These are phyloP conservation scores for Cryptus armator DNA, from an alignment of 2,888 invertebrate genomes.

Conservation along the genomic window DNA sequence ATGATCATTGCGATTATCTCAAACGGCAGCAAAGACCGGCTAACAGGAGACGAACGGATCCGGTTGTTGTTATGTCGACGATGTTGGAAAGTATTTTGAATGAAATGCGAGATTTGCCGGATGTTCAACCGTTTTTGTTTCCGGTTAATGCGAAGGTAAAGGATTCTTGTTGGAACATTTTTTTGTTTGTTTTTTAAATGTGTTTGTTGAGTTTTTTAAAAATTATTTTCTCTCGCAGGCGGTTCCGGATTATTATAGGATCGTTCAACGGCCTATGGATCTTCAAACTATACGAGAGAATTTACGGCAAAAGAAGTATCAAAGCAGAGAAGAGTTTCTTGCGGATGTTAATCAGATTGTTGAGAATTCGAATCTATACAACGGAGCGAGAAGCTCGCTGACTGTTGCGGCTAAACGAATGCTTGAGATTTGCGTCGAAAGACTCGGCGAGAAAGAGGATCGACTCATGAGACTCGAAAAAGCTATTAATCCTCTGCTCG, in stretches of 20 bases:
- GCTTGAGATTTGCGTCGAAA: slow-evolving; percentile 94
- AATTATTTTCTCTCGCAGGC: slow-evolving; percentile 85
- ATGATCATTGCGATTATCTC: slow-evolving; percentile 95
- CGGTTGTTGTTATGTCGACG: slow-evolving; percentile 96
- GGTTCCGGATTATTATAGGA: slow-evolving; percentile 97
- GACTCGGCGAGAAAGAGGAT: slow-evolving; percentile 96
- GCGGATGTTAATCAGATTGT: slow-evolving; percentile 98
- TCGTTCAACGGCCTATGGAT: slow-evolving; percentile 98
- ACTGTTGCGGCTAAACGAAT: slow-evolving; percentile 95
- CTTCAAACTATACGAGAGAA: slow-evolving; percentile 97
- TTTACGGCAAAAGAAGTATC: slow-evolving; percentile 95
- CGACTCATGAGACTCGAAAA: slow-evolving; percentile 98
- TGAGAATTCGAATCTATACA: slow-evolving; percentile 97
- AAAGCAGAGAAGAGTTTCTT: slow-evolving; percentile 97
- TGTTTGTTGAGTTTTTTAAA: too few relatives aligned
- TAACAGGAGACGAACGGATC: slow-evolving; percentile 97
- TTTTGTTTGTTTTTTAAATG: too few relatives aligned
- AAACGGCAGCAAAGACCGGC: slow-evolving; percentile 93
- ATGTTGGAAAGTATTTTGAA: slow-evolving; percentile 96
- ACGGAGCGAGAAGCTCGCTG: slow-evolving; percentile 93
- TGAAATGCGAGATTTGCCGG: slow-evolving; percentile 96
- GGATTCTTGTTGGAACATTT: neutral
- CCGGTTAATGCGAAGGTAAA: slow-evolving; percentile 96
- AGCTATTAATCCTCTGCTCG: slow-evolving; percentile 98
- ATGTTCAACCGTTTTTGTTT: slow-evolving; percentile 96